phyloP scores from a whole-genome alignment of 92 coral and sea anemone species.

The Umimayanthus kanabou region DNA sequence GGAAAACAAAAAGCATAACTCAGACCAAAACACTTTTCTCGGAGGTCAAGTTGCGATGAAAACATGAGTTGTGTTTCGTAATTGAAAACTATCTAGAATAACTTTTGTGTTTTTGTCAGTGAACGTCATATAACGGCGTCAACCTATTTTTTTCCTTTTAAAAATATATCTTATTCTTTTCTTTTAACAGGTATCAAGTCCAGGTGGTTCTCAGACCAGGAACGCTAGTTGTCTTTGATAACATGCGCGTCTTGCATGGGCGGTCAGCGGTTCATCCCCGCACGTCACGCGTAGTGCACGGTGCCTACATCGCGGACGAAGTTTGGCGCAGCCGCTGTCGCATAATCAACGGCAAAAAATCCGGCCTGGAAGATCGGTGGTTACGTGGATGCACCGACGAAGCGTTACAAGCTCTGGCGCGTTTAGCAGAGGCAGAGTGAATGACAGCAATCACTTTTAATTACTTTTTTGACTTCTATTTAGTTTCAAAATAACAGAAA shows the following conservation, averaged over 20 bases:
- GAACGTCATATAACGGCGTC: no score
- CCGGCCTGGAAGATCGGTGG: constrained; percentile 27
- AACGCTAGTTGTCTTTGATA: constrained; percentile 28
- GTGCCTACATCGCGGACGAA: constrained; percentile 37
- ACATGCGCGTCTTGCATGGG: constrained; percentile 26
- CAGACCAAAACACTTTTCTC: no score
- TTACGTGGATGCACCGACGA: constrained; percentile 26
- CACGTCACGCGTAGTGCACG: constrained; percentile 39
- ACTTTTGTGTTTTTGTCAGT: no score
- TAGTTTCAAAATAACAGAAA: neutral
- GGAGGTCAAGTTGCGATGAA: no score
- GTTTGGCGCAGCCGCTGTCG: constrained; percentile 44
- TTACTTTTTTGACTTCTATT: neutral
- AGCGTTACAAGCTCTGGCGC: constrained; percentile 26
- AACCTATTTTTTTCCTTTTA: no score
- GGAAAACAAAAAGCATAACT: no score
- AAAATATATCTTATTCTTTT: neutral
- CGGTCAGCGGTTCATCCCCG: constrained; percentile 37
- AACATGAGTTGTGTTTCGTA: no score
- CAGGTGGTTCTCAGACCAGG: constrained; percentile 29
- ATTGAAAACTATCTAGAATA: no score
- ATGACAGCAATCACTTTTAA: neutral
- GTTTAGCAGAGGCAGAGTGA: constrained; percentile 24
- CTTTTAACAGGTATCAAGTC: constrained; percentile 17
- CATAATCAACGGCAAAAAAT: constrained; percentile 15